phyloP scores from a whole-genome alignment of 2,113 vertebrate genomes.

The Vulpes lagopus region DNA sequence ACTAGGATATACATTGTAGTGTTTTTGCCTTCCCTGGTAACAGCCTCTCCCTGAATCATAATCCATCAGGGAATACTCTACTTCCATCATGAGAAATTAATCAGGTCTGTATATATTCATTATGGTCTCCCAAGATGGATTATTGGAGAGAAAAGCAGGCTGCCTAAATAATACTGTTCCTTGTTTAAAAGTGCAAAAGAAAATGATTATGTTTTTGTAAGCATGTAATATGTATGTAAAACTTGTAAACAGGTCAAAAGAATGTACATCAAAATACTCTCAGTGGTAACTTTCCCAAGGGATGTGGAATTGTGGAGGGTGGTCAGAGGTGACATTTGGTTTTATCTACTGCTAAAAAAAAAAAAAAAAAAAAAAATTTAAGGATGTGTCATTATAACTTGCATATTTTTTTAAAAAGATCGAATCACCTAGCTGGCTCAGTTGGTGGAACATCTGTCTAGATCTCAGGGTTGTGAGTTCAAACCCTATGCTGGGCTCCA shows the following conservation, averaged over 20 bases:
- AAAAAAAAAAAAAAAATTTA: no score
- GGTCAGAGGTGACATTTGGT: neutral
- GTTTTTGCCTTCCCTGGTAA: neutral
- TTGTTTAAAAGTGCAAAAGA: slow-evolving; percentile 36
- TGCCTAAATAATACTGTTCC: neutral
- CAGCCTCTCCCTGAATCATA: neutral
- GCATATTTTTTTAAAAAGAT: neutral
- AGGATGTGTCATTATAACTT: neutral
- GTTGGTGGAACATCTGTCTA: neutral
- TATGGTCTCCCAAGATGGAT: neutral
- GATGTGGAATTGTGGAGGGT: neutral
- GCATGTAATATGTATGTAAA: neutral
- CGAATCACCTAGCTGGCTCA: neutral
- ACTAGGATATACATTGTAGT: neutral
- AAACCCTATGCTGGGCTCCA: neutral
- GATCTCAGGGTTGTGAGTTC: neutral
- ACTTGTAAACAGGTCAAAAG: neutral
- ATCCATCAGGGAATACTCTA: neutral
- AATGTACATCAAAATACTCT: neutral
- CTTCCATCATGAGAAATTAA: neutral
- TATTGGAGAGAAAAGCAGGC: neutral
- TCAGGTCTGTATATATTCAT: neutral
- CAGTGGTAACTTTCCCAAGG: neutral
- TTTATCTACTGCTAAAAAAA: neutral
- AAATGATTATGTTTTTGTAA: neutral